Evolutionary conservation across 2,113 vertebrate genomes (phyloP).

Genomic region (Proteles cristata): DNA sequence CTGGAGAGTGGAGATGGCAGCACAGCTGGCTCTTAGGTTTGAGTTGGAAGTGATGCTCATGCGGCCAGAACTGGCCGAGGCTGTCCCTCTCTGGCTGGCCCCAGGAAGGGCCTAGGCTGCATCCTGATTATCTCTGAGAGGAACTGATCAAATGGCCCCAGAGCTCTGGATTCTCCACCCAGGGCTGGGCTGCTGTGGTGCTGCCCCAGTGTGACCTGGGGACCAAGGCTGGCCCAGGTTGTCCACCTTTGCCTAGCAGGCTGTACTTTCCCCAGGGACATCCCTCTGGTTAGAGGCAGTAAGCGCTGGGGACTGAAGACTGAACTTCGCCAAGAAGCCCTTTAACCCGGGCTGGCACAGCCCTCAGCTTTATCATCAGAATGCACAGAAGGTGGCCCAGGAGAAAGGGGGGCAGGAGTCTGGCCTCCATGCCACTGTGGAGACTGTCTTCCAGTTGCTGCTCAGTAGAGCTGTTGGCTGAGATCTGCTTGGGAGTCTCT

Average conservation of each 20-base stretch:
- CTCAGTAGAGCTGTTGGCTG: slow-evolving; percentile 45
- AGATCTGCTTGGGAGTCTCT: slow-evolving; percentile 55
- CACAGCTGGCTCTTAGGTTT: background rate
- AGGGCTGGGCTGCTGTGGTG: slow-evolving; percentile 57
- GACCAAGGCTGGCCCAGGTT: background rate
- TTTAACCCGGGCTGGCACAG: background rate
- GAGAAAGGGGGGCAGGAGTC: background rate
- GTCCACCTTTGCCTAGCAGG: slow-evolving; percentile 14
- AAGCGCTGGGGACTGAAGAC: background rate
- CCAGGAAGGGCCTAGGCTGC: background rate
- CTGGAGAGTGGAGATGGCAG: background rate
- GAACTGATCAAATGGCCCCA: slow-evolving; percentile 42
- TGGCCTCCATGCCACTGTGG: background rate
- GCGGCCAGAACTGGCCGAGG: background rate
- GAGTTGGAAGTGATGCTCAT: slow-evolving; percentile 34
- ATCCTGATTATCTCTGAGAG: slow-evolving; percentile 33
- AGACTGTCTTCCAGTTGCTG: slow-evolving; percentile 78
- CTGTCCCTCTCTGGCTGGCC: slow-evolving; percentile 31
- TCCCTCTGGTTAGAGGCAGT: slow-evolving; percentile 34
- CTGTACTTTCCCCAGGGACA: background rate
- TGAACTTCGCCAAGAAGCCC: slow-evolving; percentile 27
- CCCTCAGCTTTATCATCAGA: slow-evolving; percentile 5
- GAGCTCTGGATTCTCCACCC: slow-evolving; percentile 37
- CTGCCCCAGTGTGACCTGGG: slow-evolving; percentile 33
- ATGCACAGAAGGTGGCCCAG: background rate